Percentiles rank a stretch among this genome's conserved stretches.
Conservation (phyloP, 2,888 invertebrate species). For the Tetranychus truncatus region DNA sequence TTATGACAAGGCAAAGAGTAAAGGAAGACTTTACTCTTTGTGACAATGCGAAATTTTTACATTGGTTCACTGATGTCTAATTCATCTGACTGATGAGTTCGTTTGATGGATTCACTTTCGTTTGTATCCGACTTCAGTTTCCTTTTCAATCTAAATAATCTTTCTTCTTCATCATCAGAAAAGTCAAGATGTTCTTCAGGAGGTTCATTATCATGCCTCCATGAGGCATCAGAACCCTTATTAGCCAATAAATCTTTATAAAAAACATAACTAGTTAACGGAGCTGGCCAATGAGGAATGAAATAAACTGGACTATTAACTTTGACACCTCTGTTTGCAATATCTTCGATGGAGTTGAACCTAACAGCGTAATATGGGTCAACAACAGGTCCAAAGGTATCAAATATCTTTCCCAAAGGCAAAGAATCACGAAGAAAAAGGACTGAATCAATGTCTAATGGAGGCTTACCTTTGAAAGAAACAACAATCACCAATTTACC, state of each 20-base stretch:
- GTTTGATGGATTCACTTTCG: neutral
- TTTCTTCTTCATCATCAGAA: conserved; percentile 75
- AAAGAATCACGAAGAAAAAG: conserved; percentile 63
- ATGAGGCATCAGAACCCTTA: conserved; percentile 72
- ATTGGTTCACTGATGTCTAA: neutral
- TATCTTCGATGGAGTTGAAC: conserved; percentile 62
- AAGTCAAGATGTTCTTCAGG: conserved; percentile 51
- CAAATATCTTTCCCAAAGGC: conserved; percentile 57
- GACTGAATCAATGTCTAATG: conserved; percentile 67
- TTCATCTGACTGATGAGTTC: neutral
- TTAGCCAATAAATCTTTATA: conserved; percentile 50
- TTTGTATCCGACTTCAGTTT: conserved; percentile 15
- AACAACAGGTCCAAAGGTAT: conserved; percentile 70
- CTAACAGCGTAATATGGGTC: conserved; percentile 75
- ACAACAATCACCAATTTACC: conserved; percentile 57
- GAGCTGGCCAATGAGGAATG: conserved; percentile 47
- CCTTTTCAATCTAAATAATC: conserved; percentile 30
- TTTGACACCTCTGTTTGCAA: conserved; percentile 45
- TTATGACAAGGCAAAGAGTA: too few relatives aligned
- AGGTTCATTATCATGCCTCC: conserved; percentile 61
- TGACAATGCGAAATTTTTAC: too few relatives aligned
- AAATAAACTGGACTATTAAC: conserved; percentile 57
- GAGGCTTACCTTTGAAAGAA: conserved; percentile 49
- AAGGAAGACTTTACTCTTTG: too few relatives aligned
- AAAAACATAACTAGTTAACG: conserved; percentile 47